These are phyloP conservation scores for Ernsta delagoae DNA, from an alignment of 2,888 invertebrate genomes.

Conservation along the genomic window DNA sequence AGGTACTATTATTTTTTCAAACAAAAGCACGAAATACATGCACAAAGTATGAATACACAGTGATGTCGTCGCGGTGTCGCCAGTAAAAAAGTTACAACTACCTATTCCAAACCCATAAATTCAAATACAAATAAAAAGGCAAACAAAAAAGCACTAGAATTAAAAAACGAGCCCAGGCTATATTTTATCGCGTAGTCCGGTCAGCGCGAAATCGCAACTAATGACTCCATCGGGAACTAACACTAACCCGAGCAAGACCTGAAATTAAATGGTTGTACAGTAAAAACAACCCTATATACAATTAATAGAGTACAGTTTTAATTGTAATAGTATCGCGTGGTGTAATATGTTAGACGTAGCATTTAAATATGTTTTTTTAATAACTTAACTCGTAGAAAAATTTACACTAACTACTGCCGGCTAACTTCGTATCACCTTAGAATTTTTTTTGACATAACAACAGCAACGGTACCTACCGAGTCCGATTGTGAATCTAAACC, in stretches of 20 bases:
- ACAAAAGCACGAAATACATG: too few species aligned
- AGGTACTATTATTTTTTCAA: too few species aligned
- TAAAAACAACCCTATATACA: background rate
- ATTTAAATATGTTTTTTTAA: too few species aligned
- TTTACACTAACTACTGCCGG: too few species aligned
- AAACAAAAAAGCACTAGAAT: conserved; percentile 11
- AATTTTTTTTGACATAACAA: too few species aligned
- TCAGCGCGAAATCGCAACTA: conserved; percentile 33
- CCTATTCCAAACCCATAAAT: background rate
- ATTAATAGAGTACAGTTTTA: background rate
- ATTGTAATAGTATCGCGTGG: background rate
- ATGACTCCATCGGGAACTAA: conserved; percentile 19
- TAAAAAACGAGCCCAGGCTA: conserved; percentile 19
- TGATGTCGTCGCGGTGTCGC: too few species aligned
- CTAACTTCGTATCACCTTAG: too few species aligned
- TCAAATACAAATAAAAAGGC: conserved; percentile 4
- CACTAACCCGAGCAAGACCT: background rate
- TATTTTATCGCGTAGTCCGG: conserved; percentile 29
- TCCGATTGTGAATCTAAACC: too few species aligned
- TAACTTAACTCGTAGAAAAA: too few species aligned
- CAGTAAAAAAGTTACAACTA: background rate
- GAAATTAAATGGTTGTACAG: background rate
- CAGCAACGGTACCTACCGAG: too few species aligned
- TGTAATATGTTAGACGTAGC: background rate
- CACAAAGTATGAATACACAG: too few species aligned